phyloP scores from a whole-genome alignment of 2,888 invertebrate species.

The Parnassius mnemosyne region DNA sequence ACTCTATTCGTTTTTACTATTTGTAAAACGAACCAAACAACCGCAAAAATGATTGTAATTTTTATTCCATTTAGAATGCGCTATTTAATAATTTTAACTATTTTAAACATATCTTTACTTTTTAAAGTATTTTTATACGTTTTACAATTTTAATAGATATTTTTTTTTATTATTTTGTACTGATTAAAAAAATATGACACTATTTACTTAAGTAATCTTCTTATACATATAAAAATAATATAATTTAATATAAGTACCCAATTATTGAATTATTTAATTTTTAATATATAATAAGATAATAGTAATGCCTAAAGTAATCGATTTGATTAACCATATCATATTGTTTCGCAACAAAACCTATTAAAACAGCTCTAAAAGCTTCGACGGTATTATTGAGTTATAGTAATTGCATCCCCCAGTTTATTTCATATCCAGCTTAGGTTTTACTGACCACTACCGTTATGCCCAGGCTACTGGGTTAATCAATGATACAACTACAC shows the following conservation, averaged over 20 bases:
- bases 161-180: no score
- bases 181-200: no score
- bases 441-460: slow-evolving; percentile 42
- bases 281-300: no score
- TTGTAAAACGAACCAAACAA: slow-evolving; percentile 5
- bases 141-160: no score
- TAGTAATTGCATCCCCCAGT: slow-evolving; percentile 27
- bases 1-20: slow-evolving; percentile 18
- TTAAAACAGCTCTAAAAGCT: background rate
- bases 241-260: no score
- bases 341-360: background rate
- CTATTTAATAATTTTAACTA: no score
- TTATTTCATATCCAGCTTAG: slow-evolving; percentile 34
- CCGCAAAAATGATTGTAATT: slow-evolving; percentile 40
- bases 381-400: slow-evolving; percentile 3
- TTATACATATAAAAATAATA: no score
- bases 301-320: background rate
- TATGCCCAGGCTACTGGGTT: slow-evolving; percentile 47
- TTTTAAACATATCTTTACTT: no score
- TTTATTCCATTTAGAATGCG: slow-evolving; percentile 30
- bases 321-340: background rate
- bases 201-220: no score
- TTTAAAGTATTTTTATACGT: no score
- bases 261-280: no score
- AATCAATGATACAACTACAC: slow-evolving; percentile 37